Percentiles rank a stretch among this genome's conserved stretches.
Conservation (phyloP, 1,140 invertebrate genomes). For the Sminthurides bifidus region DNA sequence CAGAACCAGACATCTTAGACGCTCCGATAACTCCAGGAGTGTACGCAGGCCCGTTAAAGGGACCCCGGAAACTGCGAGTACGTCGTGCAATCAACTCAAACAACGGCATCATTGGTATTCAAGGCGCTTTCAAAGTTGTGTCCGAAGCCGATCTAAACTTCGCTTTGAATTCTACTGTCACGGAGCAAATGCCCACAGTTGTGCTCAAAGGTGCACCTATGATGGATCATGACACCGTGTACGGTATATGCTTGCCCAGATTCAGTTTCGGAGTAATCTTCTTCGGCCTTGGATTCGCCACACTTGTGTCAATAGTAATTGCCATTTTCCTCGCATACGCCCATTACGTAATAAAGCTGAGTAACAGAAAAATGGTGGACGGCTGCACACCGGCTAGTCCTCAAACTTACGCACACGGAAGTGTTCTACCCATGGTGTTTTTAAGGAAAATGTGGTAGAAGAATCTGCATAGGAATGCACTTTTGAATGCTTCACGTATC, state of each 20-base stretch:
- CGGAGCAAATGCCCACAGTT: slow-evolving; percentile 40
- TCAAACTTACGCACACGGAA: neutral
- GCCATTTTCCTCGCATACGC: slow-evolving; percentile 31
- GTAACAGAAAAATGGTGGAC: neutral
- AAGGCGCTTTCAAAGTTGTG: slow-evolving; percentile 78
- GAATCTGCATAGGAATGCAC: no score
- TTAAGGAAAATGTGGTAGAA: slow-evolving; percentile 17
- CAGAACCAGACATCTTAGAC: no score
- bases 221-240: slow-evolving; percentile 58
- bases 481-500: no score
- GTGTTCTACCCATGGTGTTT: slow-evolving; percentile 15
- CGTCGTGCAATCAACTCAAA: slow-evolving; percentile 52
- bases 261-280: slow-evolving; percentile 77
- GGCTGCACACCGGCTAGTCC: neutral
- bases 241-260: slow-evolving; percentile 80
- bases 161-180: slow-evolving; percentile 64
- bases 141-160: slow-evolving; percentile 85
- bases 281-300: slow-evolving; percentile 69
- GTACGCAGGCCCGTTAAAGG: no score
- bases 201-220: slow-evolving; percentile 63
- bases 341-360: slow-evolving; percentile 9
- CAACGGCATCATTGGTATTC: slow-evolving; percentile 65
- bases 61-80: slow-evolving; percentile 54
- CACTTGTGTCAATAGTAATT: slow-evolving; percentile 48
- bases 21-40: no score